Conservation (phyloP, 1,140 invertebrate genomes). For the Heliconius hermathena region DNA sequence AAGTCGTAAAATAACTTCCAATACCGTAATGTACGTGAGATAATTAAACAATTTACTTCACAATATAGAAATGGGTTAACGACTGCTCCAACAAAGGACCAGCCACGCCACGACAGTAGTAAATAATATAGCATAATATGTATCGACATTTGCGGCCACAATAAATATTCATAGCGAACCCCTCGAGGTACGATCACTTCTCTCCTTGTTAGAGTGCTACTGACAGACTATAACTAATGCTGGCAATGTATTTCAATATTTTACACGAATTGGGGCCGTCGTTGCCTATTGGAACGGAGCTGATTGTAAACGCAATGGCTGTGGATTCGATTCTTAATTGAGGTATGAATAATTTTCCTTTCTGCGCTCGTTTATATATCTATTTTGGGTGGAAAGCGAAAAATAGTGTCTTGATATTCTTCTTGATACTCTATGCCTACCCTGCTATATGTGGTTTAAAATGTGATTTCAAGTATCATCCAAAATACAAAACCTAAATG, state of each 20-base stretch:
- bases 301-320: neutral
- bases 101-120: neutral
- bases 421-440: too few species aligned
- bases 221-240: conserved; percentile 2
- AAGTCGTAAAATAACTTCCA: neutral
- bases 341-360: too few species aligned
- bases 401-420: too few species aligned
- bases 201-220: conserved; percentile 23
- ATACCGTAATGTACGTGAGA: neutral
- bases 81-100: neutral
- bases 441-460: too few species aligned
- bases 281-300: neutral
- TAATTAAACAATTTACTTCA: neutral
- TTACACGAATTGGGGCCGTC: neutral
- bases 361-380: too few species aligned
- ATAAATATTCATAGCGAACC: conserved; percentile 12
- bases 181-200: conserved; percentile 16
- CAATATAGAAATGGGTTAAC: neutral
- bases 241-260: conserved; percentile 7
- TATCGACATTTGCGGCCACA: conserved; percentile 18
- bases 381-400: too few species aligned
- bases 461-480: too few species aligned
- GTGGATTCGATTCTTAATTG: neutral
- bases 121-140: conserved; percentile 2
- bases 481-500: too few species aligned